phyloP scores from a whole-genome alignment of 2,888 invertebrate genomes.

The Hylaea fasciaria region DNA sequence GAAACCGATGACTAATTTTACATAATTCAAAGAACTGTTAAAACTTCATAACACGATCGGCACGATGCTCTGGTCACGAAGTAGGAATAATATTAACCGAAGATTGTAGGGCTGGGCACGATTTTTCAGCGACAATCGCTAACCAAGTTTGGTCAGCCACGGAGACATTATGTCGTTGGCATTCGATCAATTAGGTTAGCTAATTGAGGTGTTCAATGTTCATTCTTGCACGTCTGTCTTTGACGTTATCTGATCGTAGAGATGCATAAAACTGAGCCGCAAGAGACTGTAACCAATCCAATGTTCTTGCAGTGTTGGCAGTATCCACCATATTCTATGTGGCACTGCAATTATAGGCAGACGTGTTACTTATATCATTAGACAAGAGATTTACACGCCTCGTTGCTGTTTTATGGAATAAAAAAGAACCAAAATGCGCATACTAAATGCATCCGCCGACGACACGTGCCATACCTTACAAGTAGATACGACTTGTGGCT shows the following conservation, averaged over 20 bases:
- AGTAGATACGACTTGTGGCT: background rate
- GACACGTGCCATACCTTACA: no score
- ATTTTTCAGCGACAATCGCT: conserved; percentile 30
- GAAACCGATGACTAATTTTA: conserved; percentile 12
- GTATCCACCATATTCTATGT: no score
- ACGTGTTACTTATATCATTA: no score
- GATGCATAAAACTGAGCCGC: no score
- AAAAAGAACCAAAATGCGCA: no score
- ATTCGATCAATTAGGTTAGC: background rate
- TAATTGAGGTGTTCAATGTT: background rate
- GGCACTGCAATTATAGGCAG: no score
- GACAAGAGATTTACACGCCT: no score
- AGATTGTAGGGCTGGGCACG: conserved; percentile 27
- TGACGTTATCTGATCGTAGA: no score
- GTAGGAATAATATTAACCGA: conserved; percentile 28
- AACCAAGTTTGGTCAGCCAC: conserved; percentile 33
- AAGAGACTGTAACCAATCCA: no score
- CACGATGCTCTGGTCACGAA: conserved; percentile 32
- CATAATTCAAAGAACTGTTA: conserved; percentile 19
- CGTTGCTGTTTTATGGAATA: no score
- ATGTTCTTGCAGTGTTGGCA: no score
- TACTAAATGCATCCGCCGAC: no score
- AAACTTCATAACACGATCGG: conserved; percentile 23
- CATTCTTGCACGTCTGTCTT: background rate
- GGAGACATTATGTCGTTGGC: conserved; percentile 20